A percentile compares a stretch with the other conserved stretches of the same genome.
Conservation (phyloP, 2,797 vertebrate genomes). For the Paramormyrops hopkinsi region DNA sequence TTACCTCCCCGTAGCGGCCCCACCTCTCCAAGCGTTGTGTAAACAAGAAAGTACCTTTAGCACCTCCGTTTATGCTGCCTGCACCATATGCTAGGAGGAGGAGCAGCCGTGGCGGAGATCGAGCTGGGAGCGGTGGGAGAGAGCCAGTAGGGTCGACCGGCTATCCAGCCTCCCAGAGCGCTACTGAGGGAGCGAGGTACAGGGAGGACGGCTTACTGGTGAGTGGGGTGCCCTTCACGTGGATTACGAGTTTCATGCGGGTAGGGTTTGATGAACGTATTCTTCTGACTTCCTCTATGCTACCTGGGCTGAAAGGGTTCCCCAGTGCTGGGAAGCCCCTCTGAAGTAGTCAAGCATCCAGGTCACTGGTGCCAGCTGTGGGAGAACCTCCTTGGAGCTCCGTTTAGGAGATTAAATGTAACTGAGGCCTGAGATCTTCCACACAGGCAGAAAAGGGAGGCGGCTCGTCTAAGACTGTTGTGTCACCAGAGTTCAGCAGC, state of each 20-base stretch:
- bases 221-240: neutral
- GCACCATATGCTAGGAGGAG: slow-evolving; percentile 28
- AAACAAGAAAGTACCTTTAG: slow-evolving; percentile 63
- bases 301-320: neutral
- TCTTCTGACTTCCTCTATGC: neutral
- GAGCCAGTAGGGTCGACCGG: slow-evolving; percentile 19
- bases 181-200: slow-evolving; percentile 14
- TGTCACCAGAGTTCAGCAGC: neutral
- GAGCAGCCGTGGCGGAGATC: slow-evolving; percentile 26
- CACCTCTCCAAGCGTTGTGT: slow-evolving; percentile 57
- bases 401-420: neutral
- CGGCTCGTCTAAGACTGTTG: neutral
- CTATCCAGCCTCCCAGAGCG: slow-evolving; percentile 21
- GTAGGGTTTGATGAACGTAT: neutral
- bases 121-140: neutral
- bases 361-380: neutral
- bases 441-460: neutral
- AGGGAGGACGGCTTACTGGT: neutral
- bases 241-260: neutral
- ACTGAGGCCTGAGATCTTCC: neutral
- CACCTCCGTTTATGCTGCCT: slow-evolving; percentile 42
- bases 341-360: neutral
- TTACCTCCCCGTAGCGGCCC: slow-evolving; percentile 45
- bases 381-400: neutral
- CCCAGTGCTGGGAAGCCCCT: neutral